Evolutionary conservation across 1,140 invertebrate species (phyloP).

Genomic region (Polyergus mexicanus): DNA sequence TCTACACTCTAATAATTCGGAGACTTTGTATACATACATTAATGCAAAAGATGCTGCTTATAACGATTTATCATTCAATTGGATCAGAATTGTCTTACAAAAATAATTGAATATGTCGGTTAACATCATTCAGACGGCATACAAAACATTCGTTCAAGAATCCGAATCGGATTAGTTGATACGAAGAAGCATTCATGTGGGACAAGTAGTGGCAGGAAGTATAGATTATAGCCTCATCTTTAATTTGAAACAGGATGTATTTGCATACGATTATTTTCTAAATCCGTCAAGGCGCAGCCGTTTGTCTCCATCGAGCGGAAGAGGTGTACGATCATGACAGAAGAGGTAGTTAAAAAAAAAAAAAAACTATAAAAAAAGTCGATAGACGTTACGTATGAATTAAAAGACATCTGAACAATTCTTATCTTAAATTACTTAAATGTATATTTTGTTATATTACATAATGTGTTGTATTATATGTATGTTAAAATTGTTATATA

Average conservation of each 20-base stretch:
- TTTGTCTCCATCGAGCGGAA: too few relatives aligned
- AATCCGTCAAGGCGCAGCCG: background rate
- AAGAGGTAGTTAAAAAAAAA: background rate
- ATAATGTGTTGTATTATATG: too few relatives aligned
- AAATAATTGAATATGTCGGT: conserved; percentile 22
- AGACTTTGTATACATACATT: background rate
- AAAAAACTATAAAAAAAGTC: background rate
- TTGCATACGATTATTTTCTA: conserved; percentile 55
- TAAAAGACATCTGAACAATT: too few relatives aligned
- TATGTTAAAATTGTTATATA: too few relatives aligned
- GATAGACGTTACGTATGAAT: background rate
- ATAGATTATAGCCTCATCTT: conserved; percentile 32
- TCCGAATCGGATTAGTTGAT: conserved; percentile 75
- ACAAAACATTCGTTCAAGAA: conserved; percentile 69
- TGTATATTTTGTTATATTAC: too few relatives aligned
- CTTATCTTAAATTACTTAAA: too few relatives aligned
- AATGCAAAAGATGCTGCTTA: background rate
- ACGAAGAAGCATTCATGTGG: conserved; percentile 22
- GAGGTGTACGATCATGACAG: background rate
- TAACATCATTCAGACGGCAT: conserved; percentile 24
- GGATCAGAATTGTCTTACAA: background rate
- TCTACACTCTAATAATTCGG: too few relatives aligned
- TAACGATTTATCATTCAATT: background rate
- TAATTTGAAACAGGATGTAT: conserved; percentile 52
- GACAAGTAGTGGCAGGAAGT: conserved; percentile 64